phyloP scores from a whole-genome alignment of 2,888 invertebrate species.

The Mythimna vitellina region DNA sequence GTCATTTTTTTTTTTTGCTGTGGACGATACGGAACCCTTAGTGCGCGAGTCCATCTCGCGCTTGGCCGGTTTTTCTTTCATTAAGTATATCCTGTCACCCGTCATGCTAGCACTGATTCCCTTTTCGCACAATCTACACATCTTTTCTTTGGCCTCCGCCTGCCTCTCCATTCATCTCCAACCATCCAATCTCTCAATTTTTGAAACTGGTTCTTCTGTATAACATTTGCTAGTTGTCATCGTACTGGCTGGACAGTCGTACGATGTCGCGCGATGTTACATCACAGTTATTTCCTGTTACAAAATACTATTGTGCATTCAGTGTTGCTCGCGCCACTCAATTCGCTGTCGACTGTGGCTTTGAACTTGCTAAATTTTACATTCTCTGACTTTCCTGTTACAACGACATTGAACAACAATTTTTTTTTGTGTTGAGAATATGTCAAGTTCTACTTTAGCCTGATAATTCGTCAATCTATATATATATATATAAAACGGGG shows the following conservation, averaged over 20 bases:
- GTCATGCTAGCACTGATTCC: too few relatives aligned
- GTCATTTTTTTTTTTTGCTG: too few relatives aligned
- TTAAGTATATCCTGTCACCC: too few relatives aligned
- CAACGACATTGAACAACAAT: neutral
- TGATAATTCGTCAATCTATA: neutral
- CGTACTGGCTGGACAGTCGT: constrained; percentile 37
- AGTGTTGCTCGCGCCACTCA: constrained; percentile 24
- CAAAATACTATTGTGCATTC: constrained; percentile 60
- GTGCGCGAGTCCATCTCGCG: too few relatives aligned
- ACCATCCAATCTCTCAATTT: too few relatives aligned
- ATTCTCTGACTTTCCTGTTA: neutral
- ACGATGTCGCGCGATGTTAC: constrained; percentile 71
- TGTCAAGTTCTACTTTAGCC: neutral
- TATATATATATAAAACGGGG: too few relatives aligned
- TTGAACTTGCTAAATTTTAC: constrained; percentile 54
- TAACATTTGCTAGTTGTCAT: neutral
- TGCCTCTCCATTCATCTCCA: too few relatives aligned
- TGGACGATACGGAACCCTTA: too few relatives aligned
- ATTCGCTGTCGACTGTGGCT: constrained; percentile 33
- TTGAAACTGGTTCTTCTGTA: constrained; percentile 19
- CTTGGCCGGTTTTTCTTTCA: too few relatives aligned
- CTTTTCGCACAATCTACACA: too few relatives aligned
- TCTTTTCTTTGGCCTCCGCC: too few relatives aligned
- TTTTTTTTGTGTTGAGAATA: neutral
- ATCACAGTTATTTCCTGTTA: constrained; percentile 65